Percentiles rank a stretch among this genome's conserved stretches.
phyloP scores from a whole-genome alignment of 92 coral and sea anemone species.

The Umimayanthus chanpuru region DNA sequence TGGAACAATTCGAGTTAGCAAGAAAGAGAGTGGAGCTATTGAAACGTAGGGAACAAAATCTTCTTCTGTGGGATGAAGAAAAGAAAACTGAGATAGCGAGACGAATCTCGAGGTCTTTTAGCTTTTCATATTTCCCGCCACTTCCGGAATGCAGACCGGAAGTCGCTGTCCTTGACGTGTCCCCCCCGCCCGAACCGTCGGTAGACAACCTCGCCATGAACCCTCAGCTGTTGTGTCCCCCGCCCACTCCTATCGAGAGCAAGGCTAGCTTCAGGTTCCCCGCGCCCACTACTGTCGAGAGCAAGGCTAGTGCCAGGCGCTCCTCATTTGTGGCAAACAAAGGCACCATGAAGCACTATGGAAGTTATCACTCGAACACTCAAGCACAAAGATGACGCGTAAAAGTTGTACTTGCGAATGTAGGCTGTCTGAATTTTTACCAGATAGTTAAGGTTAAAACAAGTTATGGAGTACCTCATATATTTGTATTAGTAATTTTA shows the following conservation, averaged over 20 bases:
- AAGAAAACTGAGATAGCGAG: neutral
- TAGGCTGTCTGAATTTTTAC: neutral
- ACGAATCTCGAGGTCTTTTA: neutral
- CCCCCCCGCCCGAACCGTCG: neutral
- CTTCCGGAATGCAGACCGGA: neutral
- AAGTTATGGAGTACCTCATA: too few relatives aligned
- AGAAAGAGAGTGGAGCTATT: constrained; percentile 5
- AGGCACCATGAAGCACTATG: neutral
- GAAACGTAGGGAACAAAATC: constrained; percentile 11
- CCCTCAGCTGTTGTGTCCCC: neutral
- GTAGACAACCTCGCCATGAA: neutral
- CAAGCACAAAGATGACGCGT: neutral
- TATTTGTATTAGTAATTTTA: too few relatives aligned
- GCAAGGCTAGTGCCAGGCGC: neutral
- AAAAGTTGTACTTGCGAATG: neutral
- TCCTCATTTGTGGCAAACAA: neutral
- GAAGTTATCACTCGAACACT: neutral
- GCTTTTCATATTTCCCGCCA: constrained; percentile 35
- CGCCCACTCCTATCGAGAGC: neutral
- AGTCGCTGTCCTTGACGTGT: neutral
- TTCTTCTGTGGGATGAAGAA: constrained; percentile 16
- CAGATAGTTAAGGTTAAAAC: too few relatives aligned
- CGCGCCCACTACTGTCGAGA: neutral
- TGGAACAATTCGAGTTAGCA: neutral
- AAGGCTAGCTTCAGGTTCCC: neutral